Evolutionary conservation across 2,888 invertebrate genomes (phyloP).

Genomic region (Hirudinaria manillensis): DNA sequence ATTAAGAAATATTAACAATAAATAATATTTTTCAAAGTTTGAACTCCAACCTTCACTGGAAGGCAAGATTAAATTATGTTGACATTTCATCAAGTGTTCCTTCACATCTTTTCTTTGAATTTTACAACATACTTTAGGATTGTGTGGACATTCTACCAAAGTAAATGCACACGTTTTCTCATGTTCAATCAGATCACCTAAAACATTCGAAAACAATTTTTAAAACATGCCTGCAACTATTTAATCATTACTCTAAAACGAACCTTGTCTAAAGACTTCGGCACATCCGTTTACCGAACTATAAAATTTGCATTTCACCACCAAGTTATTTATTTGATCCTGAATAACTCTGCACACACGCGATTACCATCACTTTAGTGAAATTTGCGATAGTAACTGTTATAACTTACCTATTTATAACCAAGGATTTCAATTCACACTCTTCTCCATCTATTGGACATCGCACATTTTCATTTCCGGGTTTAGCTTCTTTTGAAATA

Average conservation of each 20-base stretch:
- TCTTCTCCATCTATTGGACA: constrained; percentile 26
- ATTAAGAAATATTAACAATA: background rate
- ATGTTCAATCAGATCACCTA: constrained; percentile 44
- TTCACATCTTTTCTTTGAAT: constrained; percentile 42
- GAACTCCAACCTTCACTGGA: constrained; percentile 39
- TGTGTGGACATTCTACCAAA: constrained; percentile 43
- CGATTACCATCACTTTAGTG: background rate
- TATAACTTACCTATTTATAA: constrained; percentile 25
- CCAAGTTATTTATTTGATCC: constrained; percentile 46
- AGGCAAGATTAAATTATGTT: constrained; percentile 31
- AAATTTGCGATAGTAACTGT: background rate
- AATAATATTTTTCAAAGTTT: background rate
- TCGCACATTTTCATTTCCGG: constrained; percentile 27
- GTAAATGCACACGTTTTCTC: constrained; percentile 43
- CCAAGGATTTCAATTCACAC: constrained; percentile 13
- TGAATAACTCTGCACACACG: constrained; percentile 44
- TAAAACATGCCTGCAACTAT: too few relatives aligned
- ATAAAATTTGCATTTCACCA: constrained; percentile 45
- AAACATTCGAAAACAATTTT: background rate
- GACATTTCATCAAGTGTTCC: constrained; percentile 43
- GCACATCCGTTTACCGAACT: constrained; percentile 43
- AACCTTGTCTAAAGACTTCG: constrained; percentile 41
- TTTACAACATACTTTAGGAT: constrained; percentile 41
- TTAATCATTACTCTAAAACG: constrained; percentile 33
- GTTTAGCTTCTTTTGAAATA: constrained; percentile 32